These are phyloP conservation scores for Sinodicranocentrus sp. DNA, from an alignment of 2,888 invertebrate species.

Conservation along the genomic window DNA sequence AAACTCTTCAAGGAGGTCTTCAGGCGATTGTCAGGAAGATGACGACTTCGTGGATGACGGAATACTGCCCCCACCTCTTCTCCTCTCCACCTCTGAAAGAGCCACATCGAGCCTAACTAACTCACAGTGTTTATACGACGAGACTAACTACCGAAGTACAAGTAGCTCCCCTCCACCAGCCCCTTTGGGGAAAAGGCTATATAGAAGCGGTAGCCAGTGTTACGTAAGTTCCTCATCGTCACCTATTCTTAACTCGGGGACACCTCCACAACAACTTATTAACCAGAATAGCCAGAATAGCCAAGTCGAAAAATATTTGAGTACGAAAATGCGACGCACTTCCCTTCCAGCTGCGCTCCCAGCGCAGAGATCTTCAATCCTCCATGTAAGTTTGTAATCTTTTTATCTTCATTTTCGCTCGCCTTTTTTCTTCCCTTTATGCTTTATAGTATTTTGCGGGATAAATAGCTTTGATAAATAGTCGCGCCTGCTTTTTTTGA, in stretches of 20 bases:
- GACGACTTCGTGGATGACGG: background rate
- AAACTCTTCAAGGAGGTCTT: background rate
- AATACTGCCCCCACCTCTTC: constrained; percentile 18
- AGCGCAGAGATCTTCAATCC: constrained; percentile 69
- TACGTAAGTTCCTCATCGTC: constrained; percentile 66
- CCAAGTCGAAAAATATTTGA: constrained; percentile 64
- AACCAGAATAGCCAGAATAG: constrained; percentile 8
- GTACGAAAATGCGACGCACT: constrained; percentile 75
- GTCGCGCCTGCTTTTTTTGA: background rate
- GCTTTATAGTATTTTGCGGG: no score
- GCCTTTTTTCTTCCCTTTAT: constrained; percentile 7
- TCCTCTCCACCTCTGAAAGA: constrained; percentile 3
- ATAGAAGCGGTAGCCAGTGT: constrained; percentile 69
- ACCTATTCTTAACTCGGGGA: constrained; percentile 51
- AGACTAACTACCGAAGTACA: background rate
- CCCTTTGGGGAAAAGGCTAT: constrained; percentile 53
- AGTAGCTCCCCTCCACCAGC: background rate
- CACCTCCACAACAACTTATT: constrained; percentile 58
- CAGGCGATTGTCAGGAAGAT: background rate
- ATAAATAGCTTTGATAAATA: background rate
- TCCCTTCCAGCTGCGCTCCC: constrained; percentile 76
- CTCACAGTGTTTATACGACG: background rate
- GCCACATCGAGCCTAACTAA: background rate
- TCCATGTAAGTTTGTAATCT: constrained; percentile 70
- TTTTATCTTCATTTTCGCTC: constrained; percentile 31